Conservation (phyloP, 2,113 vertebrate genomes). For the Cavia porcellus region DNA sequence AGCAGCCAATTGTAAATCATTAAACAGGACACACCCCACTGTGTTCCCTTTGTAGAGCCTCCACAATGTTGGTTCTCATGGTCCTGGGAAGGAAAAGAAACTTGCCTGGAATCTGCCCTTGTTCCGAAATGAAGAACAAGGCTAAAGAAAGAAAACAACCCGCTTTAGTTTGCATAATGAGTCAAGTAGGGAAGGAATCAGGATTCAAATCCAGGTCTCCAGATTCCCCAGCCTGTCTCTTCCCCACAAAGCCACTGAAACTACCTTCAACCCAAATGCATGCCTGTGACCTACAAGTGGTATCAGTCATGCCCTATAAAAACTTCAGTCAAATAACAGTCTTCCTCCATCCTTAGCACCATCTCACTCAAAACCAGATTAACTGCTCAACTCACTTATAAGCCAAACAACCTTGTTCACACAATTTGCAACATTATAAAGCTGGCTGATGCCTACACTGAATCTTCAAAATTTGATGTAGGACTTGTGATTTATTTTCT, state of each 20-base stretch:
- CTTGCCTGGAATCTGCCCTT: not conserved
- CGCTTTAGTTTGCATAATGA: not conserved
- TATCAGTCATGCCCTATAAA: not conserved
- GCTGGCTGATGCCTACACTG: not conserved
- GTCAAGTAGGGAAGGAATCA: not conserved
- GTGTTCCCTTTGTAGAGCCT: not conserved
- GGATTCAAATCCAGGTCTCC: not conserved
- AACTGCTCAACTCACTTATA: not conserved
- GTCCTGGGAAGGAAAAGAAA: not conserved
- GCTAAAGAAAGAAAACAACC: not conserved
- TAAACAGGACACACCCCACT: not conserved
- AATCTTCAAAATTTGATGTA: not conserved
- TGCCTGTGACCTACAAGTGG: not conserved
- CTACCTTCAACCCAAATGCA: not conserved
- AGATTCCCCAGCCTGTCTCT: not conserved
- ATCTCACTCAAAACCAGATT: not conserved
- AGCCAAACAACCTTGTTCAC: not conserved
- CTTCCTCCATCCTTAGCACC: not conserved
- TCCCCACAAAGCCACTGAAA: not conserved
- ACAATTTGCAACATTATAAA: slow-evolving; percentile 2
- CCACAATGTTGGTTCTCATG: not conserved
- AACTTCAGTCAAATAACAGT: not conserved
- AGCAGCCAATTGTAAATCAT: not conserved
- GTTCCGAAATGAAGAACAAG: not conserved
- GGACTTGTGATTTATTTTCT: slow-evolving; percentile 37